Base-by-base conservation (phyloP, 2,797 vertebrate species). In the Hybognathus amarus region DNA sequence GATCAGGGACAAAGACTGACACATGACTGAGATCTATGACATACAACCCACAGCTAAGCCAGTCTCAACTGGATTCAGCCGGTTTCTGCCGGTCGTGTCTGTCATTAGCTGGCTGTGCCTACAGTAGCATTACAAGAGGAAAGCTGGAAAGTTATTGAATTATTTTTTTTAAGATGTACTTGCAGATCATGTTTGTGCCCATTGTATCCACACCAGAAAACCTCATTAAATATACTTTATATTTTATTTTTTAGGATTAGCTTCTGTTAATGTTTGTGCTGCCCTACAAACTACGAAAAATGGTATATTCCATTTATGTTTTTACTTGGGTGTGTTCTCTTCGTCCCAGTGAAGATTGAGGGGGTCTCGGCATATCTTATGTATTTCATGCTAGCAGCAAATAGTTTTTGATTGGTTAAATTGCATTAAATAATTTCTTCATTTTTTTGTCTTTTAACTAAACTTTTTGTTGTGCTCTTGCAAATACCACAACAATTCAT, bases 51-150 rank as follows among this genome's bases (percentile, higher is more conserved):
- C 47, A 54, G 36, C 54, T 42, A 69, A 71, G 59, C 66, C 27
- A 69, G 80, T 74, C 82, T 38, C 5, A 45, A 27, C 68, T 24
- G 45, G 74, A 52, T 85, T 77, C 74, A 78, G 47, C 54, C n/a
- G 18, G 69, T 83, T 86, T 50, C n/a, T 71, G 33, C 30, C 56
- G 50, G 50, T 42, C 7, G 30, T 40, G 54, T 71, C 38, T 33
- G 66, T 68, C 33, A 47, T 27, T 63, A 63, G 42, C 52, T 69
- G 50, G 52, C 20, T 77, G 50, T 77, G 24, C 50, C 20, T 52
- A 80, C 50, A 69, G 63, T 56, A 69, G 78, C 22, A 45, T 56
- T 69, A 33, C 36, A 70, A 27, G 33, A 40, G 42, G 66, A 22
- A 68, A 27, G 36, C 64, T 18, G 64, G 56, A 10, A 20, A 27